Conservation (phyloP, 2,888 invertebrate genomes). For the Amiota mariae region DNA sequence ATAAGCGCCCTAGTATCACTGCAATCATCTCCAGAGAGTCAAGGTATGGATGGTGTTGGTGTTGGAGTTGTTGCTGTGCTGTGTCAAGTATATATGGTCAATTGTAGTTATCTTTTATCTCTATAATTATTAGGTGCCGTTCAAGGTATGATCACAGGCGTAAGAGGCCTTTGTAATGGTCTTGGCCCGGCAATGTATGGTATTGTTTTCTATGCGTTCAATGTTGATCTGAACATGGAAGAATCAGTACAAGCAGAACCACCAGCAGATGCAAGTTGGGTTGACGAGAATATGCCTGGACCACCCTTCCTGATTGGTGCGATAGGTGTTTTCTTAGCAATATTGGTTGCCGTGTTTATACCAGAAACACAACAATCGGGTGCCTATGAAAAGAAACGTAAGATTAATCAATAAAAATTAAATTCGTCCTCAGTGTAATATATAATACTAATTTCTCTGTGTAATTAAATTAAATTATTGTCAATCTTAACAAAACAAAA, state of each 20-base stretch:
- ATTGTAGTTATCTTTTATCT: too few relatives aligned
- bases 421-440: too few relatives aligned
- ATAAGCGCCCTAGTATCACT: slow-evolving; percentile 99
- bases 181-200: slow-evolving; percentile 99
- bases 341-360: slow-evolving; percentile 92
- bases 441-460: too few relatives aligned
- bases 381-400: slow-evolving; percentile 78
- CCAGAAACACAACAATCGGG: slow-evolving; percentile 79
- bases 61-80: too few relatives aligned
- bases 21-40: slow-evolving; percentile 97
- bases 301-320: slow-evolving; percentile 99
- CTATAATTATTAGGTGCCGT: slow-evolving; percentile 78
- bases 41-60: slow-evolving; percentile 77
- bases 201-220: slow-evolving; percentile 97
- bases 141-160: slow-evolving; percentile 99
- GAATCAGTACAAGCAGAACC: slow-evolving; percentile 73
- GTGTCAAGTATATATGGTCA: too few relatives aligned
- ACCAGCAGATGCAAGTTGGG: slow-evolving; percentile 43
- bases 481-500: too few relatives aligned
- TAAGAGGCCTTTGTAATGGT: slow-evolving; percentile 97
- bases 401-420: slow-evolving; percentile 51
- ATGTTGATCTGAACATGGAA: slow-evolving; percentile 95
- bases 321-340: slow-evolving; percentile 94
- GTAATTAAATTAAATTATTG: too few relatives aligned
- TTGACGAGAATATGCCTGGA: slow-evolving; percentile 86